These are phyloP conservation scores for Dorcus parallelipipedus DNA, from an alignment of 2,888 invertebrate genomes.

Conservation along the genomic window DNA sequence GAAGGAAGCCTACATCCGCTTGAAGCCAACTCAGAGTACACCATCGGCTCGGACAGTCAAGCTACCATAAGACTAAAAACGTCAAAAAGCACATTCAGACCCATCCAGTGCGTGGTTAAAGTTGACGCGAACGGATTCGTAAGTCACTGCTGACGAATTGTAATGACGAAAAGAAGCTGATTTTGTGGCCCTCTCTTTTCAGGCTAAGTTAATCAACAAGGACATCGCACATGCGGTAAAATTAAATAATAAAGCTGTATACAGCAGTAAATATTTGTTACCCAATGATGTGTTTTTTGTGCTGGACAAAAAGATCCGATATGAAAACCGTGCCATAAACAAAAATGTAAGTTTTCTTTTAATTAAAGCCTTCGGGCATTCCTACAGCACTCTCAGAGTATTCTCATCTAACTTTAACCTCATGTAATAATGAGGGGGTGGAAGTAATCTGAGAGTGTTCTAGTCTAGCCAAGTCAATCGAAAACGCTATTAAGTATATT, in stretches of 20 bases:
- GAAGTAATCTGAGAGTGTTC: no score
- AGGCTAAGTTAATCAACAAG: conserved; percentile 52
- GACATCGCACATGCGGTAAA: conserved; percentile 44
- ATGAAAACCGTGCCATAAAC: conserved; percentile 18
- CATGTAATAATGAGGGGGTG: no score
- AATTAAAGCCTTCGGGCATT: no score
- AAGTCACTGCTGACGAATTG: conserved; percentile 6
- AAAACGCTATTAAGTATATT: no score
- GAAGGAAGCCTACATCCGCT: conserved; percentile 18
- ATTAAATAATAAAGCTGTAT: conserved; percentile 47
- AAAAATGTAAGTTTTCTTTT: no score
- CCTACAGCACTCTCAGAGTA: no score
- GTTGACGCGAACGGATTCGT: conserved; percentile 26
- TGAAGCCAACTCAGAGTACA: conserved; percentile 15
- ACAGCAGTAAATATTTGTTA: conserved; percentile 42
- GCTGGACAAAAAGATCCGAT: conserved; percentile 26
- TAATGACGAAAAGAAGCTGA: no score
- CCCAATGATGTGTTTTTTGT: conserved; percentile 48
- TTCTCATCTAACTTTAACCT: no score
- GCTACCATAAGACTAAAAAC: conserved; percentile 28
- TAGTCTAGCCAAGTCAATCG: no score
- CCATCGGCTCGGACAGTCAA: conserved; percentile 24
- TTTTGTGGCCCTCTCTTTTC: conserved; percentile 9
- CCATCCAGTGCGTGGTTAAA: conserved; percentile 24
- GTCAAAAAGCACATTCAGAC: conserved; percentile 15